A percentile compares a stretch with the other conserved stretches of the same genome.
These are phyloP conservation scores for Ochotona princeps DNA, from an alignment of 2,113 vertebrate species.

Conservation along the genomic window DNA sequence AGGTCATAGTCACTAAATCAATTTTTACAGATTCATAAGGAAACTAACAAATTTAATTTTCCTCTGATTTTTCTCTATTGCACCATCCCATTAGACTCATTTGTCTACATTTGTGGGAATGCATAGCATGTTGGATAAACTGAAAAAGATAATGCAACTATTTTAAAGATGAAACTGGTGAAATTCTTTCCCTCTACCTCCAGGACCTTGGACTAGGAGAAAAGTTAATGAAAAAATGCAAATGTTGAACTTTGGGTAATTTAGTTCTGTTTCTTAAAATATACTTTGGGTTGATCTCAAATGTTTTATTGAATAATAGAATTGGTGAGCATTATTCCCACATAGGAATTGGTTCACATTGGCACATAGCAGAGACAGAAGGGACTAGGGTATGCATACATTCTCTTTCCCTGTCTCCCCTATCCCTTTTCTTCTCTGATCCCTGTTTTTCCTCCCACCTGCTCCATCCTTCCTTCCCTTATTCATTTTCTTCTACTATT, in stretches of 20 bases:
- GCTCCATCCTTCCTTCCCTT: background rate
- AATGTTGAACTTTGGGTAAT: slow-evolving; percentile 73
- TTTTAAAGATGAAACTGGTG: slow-evolving; percentile 62
- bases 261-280: slow-evolving; percentile 69
- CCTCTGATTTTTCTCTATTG: slow-evolving; percentile 57
- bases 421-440: background rate
- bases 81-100: slow-evolving; percentile 63
- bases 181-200: slow-evolving; percentile 43
- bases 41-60: slow-evolving; percentile 72
- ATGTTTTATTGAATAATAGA: slow-evolving; percentile 70
- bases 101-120: slow-evolving; percentile 62
- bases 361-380: background rate
- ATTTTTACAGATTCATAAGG: slow-evolving; percentile 55
- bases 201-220: slow-evolving; percentile 38
- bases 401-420: background rate
- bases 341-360: slow-evolving; percentile 41
- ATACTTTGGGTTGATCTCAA: slow-evolving; percentile 62
- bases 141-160: slow-evolving; percentile 36
- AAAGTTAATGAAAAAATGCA: slow-evolving; percentile 75
- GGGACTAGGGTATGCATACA: slow-evolving; percentile 22
- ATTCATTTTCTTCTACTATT: slow-evolving; percentile 52
- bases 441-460: background rate
- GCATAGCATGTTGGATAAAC: slow-evolving; percentile 33
- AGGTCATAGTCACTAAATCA: slow-evolving; percentile 50
- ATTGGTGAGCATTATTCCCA: slow-evolving; percentile 59